Conservation (phyloP, 2,797 vertebrate species). For the Centropyge bicolor region DNA sequence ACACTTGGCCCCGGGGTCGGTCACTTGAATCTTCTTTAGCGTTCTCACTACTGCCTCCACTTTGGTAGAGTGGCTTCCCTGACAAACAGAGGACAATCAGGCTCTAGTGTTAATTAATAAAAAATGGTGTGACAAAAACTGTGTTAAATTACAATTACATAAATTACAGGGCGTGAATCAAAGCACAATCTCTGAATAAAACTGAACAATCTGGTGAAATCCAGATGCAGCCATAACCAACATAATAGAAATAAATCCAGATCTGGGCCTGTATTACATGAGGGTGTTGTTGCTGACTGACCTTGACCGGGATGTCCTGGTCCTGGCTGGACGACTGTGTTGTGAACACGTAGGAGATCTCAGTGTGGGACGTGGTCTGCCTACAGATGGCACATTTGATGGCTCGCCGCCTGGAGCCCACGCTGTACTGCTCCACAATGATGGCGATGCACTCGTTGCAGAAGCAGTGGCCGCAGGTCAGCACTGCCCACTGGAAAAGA, state of each 20-base stretch:
- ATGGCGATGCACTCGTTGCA: constrained; percentile 97
- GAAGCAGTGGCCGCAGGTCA: constrained; percentile 98
- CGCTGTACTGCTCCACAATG: constrained; percentile 97
- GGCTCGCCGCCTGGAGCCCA: constrained; percentile 91
- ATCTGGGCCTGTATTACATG: not conserved
- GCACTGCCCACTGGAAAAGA: constrained; percentile 93
- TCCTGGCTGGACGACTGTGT: constrained; percentile 90
- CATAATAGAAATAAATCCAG: not conserved
- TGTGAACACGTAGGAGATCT: constrained; percentile 98
- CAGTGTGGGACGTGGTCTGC: constrained; percentile 95
- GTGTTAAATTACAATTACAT: constrained; percentile 1
- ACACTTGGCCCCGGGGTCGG: constrained; percentile 94
- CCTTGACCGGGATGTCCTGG: constrained; percentile 96
- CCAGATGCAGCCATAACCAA: not conserved
- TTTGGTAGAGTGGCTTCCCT: constrained; percentile 99
- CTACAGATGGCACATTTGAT: constrained; percentile 98
- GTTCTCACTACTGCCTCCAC: constrained; percentile 97
- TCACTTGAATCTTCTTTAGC: constrained; percentile 94
- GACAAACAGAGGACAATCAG: constrained; percentile 10
- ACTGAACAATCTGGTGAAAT: too few species aligned
- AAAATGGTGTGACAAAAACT: not conserved
- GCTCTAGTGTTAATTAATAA: not conserved
- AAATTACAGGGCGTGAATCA: not conserved
- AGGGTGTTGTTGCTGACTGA: constrained; percentile 59
- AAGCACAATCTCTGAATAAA: not conserved